Conservation (phyloP, 2,888 invertebrate species). For the Laothoe populi region DNA sequence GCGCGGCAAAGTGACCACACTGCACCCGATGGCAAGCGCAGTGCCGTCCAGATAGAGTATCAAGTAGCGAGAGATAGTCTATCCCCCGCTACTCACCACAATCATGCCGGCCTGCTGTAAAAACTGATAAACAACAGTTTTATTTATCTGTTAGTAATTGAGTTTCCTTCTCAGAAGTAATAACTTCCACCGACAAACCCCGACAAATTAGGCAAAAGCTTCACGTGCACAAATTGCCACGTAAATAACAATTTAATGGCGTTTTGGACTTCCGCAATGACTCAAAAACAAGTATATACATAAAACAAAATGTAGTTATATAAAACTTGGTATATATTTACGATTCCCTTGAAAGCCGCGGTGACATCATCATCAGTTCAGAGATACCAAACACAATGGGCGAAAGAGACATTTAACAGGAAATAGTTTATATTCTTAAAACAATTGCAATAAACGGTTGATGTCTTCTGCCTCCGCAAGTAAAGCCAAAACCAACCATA, state of each 20-base stretch:
- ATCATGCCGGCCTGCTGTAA: too few species aligned
- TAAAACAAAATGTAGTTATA: conserved; percentile 29
- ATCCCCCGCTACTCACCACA: too few species aligned
- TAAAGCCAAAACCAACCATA: conserved; percentile 45
- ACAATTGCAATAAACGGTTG: conserved; percentile 71
- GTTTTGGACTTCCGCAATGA: conserved; percentile 31
- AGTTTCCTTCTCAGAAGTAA: background rate
- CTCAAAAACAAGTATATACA: conserved; percentile 31
- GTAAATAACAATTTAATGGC: conserved; percentile 16
- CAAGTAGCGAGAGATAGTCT: too few species aligned
- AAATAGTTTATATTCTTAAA: conserved; percentile 79
- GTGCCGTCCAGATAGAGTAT: too few species aligned
- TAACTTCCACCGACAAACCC: background rate
- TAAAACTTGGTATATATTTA: conserved; percentile 43
- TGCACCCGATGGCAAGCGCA: too few species aligned
- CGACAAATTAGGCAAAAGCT: conserved; percentile 7
- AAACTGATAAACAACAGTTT: too few species aligned
- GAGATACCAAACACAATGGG: conserved; percentile 69
- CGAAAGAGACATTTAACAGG: conserved; percentile 75
- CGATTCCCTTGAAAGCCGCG: conserved; percentile 57
- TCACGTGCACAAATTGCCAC: conserved; percentile 6
- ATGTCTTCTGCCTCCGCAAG: conserved; percentile 39
- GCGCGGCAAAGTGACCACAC: too few species aligned
- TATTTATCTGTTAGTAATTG: background rate
- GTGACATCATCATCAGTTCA: conserved; percentile 71